Conservation (phyloP, 2,113 vertebrate species). For the Upupa epops region DNA sequence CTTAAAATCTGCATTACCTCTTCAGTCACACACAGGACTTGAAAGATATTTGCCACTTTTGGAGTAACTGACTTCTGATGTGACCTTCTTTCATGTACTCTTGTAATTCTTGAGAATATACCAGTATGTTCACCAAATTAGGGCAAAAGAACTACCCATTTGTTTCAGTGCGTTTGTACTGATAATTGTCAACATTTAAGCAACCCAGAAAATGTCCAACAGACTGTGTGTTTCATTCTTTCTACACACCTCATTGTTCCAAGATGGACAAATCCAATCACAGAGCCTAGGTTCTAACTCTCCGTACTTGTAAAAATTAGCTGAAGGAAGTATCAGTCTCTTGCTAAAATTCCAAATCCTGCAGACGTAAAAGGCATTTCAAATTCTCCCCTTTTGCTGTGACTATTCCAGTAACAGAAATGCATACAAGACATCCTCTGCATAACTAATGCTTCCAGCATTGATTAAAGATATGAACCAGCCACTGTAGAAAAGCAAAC, state of each 20-base stretch:
- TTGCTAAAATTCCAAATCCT: neutral
- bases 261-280: neutral
- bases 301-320: neutral
- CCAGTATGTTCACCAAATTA: neutral
- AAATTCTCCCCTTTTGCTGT: neutral
- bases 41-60: neutral
- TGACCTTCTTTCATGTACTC: neutral
- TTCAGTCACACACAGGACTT: neutral
- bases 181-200: neutral
- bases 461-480: neutral
- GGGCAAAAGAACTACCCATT: neutral
- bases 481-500: neutral
- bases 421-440: neutral
- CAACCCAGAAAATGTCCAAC: neutral
- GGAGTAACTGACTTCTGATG: neutral
- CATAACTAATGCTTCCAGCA: accelerated
- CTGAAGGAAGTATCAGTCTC: neutral
- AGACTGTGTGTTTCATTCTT: neutral
- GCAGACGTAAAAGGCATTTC: neutral
- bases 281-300: neutral
- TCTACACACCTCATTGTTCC: neutral
- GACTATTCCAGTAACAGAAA: neutral
- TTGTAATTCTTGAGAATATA: neutral
- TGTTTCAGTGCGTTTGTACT: neutral
- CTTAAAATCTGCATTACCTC: neutral